phyloP scores from a whole-genome alignment of 1,140 invertebrate species.

The Antheraea pernyi region DNA sequence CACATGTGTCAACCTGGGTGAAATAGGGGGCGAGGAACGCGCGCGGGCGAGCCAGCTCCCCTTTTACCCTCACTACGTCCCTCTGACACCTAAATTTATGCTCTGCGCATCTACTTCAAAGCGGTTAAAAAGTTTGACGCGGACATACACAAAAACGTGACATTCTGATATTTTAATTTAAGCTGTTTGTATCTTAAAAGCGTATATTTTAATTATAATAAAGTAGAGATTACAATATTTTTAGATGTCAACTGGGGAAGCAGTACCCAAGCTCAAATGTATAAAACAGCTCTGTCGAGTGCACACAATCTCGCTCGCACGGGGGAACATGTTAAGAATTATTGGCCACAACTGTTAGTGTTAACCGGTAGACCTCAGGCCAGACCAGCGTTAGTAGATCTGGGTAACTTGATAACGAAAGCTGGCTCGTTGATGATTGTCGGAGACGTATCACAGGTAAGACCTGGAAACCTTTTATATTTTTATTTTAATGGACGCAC shows the following conservation, averaged over 20 bases:
- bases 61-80: no score
- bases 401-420: conserved; percentile 95
- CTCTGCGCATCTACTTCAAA: no score
- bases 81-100: no score
- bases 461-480: not conserved
- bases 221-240: not conserved
- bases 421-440: conserved; percentile 95
- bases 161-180: no score
- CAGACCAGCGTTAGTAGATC: conserved; percentile 92
- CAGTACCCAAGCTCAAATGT: conserved; percentile 97
- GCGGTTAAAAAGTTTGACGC: no score
- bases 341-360: conserved; percentile 94
- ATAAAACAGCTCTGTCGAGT: conserved; percentile 93
- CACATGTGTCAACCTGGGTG: no score
- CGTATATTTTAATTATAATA: not conserved
- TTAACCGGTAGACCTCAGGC: conserved; percentile 90
- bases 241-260: conserved; percentile 98
- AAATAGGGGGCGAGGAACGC: no score
- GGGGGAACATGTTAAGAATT: conserved; percentile 98
- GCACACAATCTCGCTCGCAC: conserved; percentile 85
- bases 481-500: not conserved
- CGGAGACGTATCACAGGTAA: conserved; percentile 90
- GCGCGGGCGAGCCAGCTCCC: no score
- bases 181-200: no score
- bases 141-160: no score